Conservation (phyloP, 2,113 vertebrate genomes). For the Vulpes lagopus region DNA sequence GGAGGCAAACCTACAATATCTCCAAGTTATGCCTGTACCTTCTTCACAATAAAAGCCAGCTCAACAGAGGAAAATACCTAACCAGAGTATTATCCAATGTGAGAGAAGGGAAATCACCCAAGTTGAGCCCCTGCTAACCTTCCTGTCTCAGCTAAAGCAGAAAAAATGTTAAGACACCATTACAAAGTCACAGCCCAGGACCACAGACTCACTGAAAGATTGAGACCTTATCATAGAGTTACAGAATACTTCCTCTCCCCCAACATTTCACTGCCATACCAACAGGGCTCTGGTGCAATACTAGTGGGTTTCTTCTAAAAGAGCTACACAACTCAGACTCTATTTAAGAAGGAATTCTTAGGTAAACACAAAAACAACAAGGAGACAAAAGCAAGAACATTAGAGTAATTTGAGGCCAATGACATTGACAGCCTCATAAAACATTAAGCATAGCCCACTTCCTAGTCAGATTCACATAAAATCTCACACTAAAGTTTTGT, state of each 20-base stretch:
- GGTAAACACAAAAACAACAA: neutral
- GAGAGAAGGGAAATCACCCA: neutral
- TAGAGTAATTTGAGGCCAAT: neutral
- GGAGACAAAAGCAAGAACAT: neutral
- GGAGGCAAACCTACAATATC: neutral
- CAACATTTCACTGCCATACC: neutral
- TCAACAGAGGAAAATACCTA: neutral
- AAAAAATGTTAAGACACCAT: neutral
- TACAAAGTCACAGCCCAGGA: neutral
- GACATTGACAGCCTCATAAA: too few species aligned
- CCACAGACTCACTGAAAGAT: neutral
- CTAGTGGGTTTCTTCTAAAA: neutral
- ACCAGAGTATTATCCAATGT: neutral
- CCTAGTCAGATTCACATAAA: neutral
- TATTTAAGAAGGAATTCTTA: neutral
- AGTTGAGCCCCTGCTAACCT: neutral
- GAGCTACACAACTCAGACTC: neutral
- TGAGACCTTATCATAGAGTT: neutral
- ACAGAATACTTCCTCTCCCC: neutral
- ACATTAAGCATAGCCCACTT: neutral
- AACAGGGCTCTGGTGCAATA: too few species aligned
- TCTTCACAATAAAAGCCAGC: neutral
- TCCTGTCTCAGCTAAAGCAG: neutral
- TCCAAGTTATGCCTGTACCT: neutral
- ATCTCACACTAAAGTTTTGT: neutral